These are phyloP conservation scores for Beroe forskalii DNA, from an alignment of 37 sponge, comb jelly and placozoan genomes.

Conservation along the genomic window DNA sequence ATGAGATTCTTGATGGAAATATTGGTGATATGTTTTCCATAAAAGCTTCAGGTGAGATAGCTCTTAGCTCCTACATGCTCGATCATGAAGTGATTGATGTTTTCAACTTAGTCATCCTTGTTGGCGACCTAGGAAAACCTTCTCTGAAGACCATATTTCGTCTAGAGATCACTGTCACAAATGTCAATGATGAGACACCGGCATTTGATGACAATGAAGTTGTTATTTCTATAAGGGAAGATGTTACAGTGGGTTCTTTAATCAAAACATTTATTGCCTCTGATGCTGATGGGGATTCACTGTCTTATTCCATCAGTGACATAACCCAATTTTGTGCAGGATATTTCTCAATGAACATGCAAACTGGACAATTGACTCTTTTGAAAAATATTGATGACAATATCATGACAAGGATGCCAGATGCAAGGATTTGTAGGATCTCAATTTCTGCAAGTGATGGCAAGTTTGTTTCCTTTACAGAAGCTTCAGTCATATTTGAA, in stretches of 20 bases:
- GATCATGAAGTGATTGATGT: background rate
- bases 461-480: background rate
- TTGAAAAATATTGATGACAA: background rate
- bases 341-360: background rate
- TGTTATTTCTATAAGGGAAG: background rate
- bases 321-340: background rate
- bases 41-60: background rate
- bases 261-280: background rate
- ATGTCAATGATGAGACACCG: slow-evolving; percentile 45
- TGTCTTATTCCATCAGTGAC: background rate
- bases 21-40: background rate
- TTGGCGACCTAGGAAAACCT: background rate
- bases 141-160: background rate
- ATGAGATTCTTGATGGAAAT: slow-evolving; percentile 13
- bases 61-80: background rate
- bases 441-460: slow-evolving; percentile 47
- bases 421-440: background rate
- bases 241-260: background rate
- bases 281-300: slow-evolving; percentile 39
- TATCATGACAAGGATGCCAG: background rate
- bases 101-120: background rate
- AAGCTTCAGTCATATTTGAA: background rate
- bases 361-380: slow-evolving; percentile 30
- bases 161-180: background rate
- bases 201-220: background rate